Evolutionary conservation across 2,797 vertebrate genomes (phyloP).

Genomic region (Muraenolepis orangiensis): DNA sequence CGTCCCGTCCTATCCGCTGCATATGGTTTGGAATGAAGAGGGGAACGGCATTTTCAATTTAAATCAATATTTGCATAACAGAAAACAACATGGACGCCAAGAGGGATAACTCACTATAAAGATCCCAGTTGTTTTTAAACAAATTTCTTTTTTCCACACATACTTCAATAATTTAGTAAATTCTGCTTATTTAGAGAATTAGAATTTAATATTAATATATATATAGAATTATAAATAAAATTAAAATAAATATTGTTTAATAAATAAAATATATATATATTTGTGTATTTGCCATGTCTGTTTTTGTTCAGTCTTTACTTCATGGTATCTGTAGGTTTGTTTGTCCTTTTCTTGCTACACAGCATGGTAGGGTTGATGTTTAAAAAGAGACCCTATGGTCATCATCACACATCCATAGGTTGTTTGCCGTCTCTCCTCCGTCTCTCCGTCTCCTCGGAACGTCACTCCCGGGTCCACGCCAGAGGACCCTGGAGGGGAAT

Average conservation of each 20-base stretch:
- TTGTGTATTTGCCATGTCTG: not conserved
- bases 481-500: not conserved
- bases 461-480: not conserved
- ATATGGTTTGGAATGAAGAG: no score
- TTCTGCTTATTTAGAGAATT: no score
- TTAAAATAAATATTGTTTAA: not conserved
- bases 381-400: not conserved
- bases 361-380: not conserved
- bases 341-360: not conserved
- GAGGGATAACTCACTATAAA: no score
- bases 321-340: not conserved
- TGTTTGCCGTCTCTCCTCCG: not conserved
- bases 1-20: no score
- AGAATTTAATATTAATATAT: no score
- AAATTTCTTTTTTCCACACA: no score
- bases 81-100: conserved; percentile 22
- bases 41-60: conserved; percentile 14
- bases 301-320: not conserved
- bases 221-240: no score
- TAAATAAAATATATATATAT: not conserved
- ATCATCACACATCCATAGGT: not conserved
- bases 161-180: no score
- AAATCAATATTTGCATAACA: conserved; percentile 36
- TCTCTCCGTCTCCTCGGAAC: not conserved
- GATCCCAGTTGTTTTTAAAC: no score